phyloP scores from a whole-genome alignment of 2,113 vertebrate genomes.

The Brachyistius frenatus region DNA sequence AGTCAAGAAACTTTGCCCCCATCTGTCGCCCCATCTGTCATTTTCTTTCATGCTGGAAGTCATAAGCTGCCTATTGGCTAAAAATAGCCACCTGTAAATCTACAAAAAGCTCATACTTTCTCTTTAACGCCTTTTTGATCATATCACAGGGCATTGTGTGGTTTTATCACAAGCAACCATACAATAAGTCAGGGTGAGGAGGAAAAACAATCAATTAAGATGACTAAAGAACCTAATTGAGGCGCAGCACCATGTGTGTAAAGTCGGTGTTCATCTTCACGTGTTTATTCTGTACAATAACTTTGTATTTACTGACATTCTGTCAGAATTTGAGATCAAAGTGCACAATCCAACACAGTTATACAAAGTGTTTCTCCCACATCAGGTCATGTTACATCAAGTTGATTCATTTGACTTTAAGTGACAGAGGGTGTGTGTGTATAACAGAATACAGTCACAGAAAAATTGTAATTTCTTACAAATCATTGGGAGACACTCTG shows the following conservation, averaged over 20 bases:
- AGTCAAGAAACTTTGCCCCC: too few species aligned
- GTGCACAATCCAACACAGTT: background rate
- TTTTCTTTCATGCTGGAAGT: too few species aligned
- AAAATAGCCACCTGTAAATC: too few species aligned
- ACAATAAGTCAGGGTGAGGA: background rate
- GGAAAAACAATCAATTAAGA: background rate
- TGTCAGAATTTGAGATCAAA: background rate
- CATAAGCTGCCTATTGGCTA: too few species aligned
- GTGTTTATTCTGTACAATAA: background rate
- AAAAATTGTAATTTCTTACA: constrained; percentile 16
- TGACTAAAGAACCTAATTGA: background rate
- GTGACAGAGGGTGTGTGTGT: background rate
- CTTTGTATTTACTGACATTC: background rate
- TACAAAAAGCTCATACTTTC: too few species aligned
- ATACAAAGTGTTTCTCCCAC: background rate
- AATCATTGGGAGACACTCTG: background rate
- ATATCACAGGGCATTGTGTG: background rate
- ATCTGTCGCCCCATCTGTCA: too few species aligned
- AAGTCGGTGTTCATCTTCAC: background rate
- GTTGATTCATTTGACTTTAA: background rate
- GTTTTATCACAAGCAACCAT: background rate
- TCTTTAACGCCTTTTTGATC: too few species aligned
- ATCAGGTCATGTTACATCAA: background rate
- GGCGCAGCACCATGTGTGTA: background rate
- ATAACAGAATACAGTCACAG: background rate